A percentile compares a stretch with the other conserved stretches of the same genome.
These are phyloP conservation scores for Gymnoscopelus braueri DNA, from an alignment of 2,797 vertebrate species.

Conservation along the genomic window DNA sequence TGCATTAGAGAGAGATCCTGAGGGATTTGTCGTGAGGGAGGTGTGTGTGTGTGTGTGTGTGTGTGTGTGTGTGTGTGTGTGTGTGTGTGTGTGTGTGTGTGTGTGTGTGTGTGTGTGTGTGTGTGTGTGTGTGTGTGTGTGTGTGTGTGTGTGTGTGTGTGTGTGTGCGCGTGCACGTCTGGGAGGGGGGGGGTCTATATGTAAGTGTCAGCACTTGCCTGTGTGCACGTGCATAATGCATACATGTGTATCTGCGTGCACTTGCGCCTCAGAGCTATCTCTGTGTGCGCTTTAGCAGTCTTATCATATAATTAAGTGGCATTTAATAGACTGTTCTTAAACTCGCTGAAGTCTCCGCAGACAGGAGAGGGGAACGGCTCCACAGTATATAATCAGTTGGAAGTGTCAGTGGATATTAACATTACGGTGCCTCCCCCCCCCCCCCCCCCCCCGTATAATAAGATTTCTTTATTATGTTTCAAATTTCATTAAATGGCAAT, in stretches of 20 bases:
- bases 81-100: neutral
- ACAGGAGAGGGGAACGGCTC: conserved; percentile 52
- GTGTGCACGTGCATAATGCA: conserved; percentile 14
- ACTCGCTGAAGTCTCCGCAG: conserved; percentile 58
- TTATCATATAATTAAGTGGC: conserved; percentile 80
- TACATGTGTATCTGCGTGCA: conserved; percentile 8
- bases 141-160: too few relatives aligned
- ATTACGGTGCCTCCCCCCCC: conserved; percentile 45
- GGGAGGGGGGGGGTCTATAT: neutral
- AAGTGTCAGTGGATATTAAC: conserved; percentile 75
- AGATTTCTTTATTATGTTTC: conserved; percentile 78
- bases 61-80: neutral
- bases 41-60: neutral
- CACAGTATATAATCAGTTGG: conserved; percentile 70
- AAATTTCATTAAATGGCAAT: conserved; percentile 79
- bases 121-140: too few relatives aligned
- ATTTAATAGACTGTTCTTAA: conserved; percentile 75
- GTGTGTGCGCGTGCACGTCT: too few relatives aligned
- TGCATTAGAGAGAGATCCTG: conserved; percentile 55
- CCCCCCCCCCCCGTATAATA: conserved; percentile 49
- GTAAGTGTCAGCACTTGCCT: conserved; percentile 31
- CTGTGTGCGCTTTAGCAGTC: conserved; percentile 38
- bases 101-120: neutral
- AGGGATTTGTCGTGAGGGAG: conserved; percentile 40
- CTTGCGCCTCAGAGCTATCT: conserved; percentile 32